A percentile compares a stretch with the other conserved stretches of the same genome.
Conservation (phyloP, 2,888 invertebrate species). For the Mystacides longicornis region DNA sequence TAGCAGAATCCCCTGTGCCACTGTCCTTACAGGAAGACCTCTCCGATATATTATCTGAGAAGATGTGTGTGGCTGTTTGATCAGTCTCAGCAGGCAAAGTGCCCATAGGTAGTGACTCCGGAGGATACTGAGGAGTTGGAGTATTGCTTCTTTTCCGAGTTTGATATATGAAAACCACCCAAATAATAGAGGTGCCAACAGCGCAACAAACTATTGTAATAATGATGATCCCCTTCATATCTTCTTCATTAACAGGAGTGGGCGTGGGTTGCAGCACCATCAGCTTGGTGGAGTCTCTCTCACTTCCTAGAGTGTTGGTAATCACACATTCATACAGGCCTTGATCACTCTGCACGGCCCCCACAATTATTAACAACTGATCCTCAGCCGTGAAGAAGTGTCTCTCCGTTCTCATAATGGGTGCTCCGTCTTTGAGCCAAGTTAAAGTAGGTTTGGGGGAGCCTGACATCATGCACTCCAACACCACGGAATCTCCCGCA, state of each 20-base stretch:
- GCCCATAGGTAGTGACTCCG: constrained; percentile 46
- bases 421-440: constrained; percentile 80
- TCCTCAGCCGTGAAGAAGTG: constrained; percentile 83
- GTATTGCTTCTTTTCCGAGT: constrained; percentile 61
- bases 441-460: constrained; percentile 72
- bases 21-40: constrained; percentile 73
- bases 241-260: constrained; percentile 56
- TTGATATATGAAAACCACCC: constrained; percentile 87
- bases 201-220: constrained; percentile 87
- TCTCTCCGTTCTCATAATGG: constrained; percentile 65
- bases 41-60: constrained; percentile 63
- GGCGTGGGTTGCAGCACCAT: constrained; percentile 57
- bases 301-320: constrained; percentile 75
- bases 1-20: constrained; percentile 73
- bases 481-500: constrained; percentile 75
- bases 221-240: constrained; percentile 79
- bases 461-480: constrained; percentile 83
- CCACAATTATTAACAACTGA: constrained; percentile 81
- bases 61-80: constrained; percentile 33
- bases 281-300: constrained; percentile 63
- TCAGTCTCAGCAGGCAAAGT: constrained; percentile 31
- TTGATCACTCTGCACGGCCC: constrained; percentile 68
- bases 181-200: constrained; percentile 82
- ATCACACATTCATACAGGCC: constrained; percentile 88
- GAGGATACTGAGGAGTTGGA: constrained; percentile 42